Evolutionary conservation across 2,797 vertebrate genomes (phyloP).

Genomic region (Hyperoplus lanceolatus): DNA sequence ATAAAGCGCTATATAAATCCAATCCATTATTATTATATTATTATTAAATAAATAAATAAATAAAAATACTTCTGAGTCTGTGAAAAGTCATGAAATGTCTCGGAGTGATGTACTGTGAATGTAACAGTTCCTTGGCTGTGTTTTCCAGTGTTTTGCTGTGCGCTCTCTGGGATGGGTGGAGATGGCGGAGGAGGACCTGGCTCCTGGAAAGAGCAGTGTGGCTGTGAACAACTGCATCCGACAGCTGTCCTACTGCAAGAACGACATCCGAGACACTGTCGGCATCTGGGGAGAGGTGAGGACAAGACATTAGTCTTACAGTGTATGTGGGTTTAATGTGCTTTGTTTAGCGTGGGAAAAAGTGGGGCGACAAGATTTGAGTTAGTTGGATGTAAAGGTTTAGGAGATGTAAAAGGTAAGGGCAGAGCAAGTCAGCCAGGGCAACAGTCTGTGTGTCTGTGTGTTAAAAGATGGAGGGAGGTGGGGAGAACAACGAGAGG

Average conservation of each 20-base stretch:
- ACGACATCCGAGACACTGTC: slow-evolving; percentile 96
- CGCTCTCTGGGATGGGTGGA: slow-evolving; percentile 98
- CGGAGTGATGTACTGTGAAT: not conserved
- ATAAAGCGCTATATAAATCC: no score
- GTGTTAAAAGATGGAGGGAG: slow-evolving; percentile 39
- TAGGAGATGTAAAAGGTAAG: not conserved
- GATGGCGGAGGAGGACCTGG: slow-evolving; percentile 97
- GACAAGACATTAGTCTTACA: not conserved
- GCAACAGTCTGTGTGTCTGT: slow-evolving; percentile 24
- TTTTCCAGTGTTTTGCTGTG: slow-evolving; percentile 93
- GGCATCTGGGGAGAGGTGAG: slow-evolving; percentile 99
- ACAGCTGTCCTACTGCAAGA: slow-evolving; percentile 99
- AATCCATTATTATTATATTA: no score
- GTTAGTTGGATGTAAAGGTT: no score
- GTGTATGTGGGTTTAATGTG: not conserved
- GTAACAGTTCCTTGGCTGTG: not conserved
- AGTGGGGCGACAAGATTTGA: not conserved
- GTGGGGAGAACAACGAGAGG: not conserved
- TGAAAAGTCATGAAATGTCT: not conserved
- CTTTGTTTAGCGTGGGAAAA: slow-evolving; percentile 1
- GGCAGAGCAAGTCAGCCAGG: not conserved
- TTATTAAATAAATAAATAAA: no score
- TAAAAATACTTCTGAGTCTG: no score
- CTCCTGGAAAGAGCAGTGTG: slow-evolving; percentile 97
- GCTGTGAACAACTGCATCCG: slow-evolving; percentile 99